Evolutionary conservation across 2,113 vertebrate genomes (phyloP), one percentile per base, ranked within the genome.

Genomic region (Chascanopsetta lugubris): DNA sequence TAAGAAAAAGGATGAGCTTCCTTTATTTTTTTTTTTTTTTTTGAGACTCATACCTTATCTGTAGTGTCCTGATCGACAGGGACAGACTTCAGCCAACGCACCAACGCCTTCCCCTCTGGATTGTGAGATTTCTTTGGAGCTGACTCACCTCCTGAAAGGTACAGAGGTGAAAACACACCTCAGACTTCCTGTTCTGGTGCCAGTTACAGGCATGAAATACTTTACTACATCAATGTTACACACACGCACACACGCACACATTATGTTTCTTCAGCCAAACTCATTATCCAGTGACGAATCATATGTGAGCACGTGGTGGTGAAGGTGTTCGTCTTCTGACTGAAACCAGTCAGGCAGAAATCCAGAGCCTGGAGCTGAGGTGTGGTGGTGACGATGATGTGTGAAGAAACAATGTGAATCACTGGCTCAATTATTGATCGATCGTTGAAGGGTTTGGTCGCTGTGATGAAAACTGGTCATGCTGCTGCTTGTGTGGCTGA

Each of bases 21-120:
- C n/a, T n/a, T n/a, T n/a, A n/a, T n/a, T n/a, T n/a, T n/a, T n/a
- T n/a, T n/a, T n/a, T n/a, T n/a, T n/a, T n/a, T n/a, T n/a, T 0
- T 18, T 5, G 18, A 40, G 8, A 38, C 4, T 43, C 8, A 64
- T 71, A 93, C 93, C 74, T 82, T 90, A 51, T 86, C 38, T 5
- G 91, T 80, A 1, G 89, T 92, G 70, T 88, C 77, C 46, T 89
- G 84, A 80, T 93, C 90, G n/a, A 92, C 90, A 1, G 87, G 87
- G 25, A 94, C 30, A 26, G 82, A 25, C 45, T 75, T 84, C 26
- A 94, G 84, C 93, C 93, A 94, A 53, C n/a, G 45, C 6, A 88
- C 83, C 79, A 94, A 66, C 30, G 82, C 56, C 49, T 55, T 67
- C 21, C 5, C 82, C 48, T 92, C 87, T 24, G 77, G 48, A n/a